These are phyloP conservation scores for Pemphredon lugubris DNA, from an alignment of 2,888 invertebrate species.

Conservation along the genomic window DNA sequence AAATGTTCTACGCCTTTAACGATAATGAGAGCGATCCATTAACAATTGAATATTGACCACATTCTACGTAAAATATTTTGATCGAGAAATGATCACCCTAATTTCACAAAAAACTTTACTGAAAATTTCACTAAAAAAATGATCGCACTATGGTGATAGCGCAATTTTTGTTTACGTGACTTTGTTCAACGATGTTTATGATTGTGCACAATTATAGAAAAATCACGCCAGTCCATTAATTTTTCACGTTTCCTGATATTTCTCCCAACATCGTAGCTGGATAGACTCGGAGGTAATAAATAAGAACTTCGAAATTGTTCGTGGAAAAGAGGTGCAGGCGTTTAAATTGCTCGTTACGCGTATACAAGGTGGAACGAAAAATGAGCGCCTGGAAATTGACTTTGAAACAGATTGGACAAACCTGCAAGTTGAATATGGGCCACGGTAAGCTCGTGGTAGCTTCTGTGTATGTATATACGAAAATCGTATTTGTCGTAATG, in stretches of 20 bases:
- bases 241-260: not conserved
- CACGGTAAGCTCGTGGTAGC: not conserved
- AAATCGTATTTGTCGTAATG: conserved; percentile 9
- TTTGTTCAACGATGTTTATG: too few species aligned
- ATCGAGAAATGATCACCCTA: too few species aligned
- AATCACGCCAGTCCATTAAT: not conserved
- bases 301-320: conserved; percentile 1
- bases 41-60: too few species aligned
- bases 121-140: too few species aligned
- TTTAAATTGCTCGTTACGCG: conserved; percentile 1
- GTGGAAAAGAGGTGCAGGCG: not conserved
- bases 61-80: too few species aligned
- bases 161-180: too few species aligned
- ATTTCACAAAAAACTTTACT: too few species aligned
- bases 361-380: conserved; percentile 10
- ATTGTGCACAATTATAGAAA: too few species aligned
- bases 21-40: too few species aligned
- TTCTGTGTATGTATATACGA: not conserved
- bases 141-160: too few species aligned
- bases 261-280: not conserved
- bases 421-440: not conserved
- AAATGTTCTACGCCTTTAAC: not conserved
- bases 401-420: conserved; percentile 30
- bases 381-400: conserved; percentile 23
- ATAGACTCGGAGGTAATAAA: not conserved